Evolutionary conservation across 2,888 invertebrate species (phyloP), one percentile per base, ranked within the genome.

Genomic region (Andrena marginata): DNA sequence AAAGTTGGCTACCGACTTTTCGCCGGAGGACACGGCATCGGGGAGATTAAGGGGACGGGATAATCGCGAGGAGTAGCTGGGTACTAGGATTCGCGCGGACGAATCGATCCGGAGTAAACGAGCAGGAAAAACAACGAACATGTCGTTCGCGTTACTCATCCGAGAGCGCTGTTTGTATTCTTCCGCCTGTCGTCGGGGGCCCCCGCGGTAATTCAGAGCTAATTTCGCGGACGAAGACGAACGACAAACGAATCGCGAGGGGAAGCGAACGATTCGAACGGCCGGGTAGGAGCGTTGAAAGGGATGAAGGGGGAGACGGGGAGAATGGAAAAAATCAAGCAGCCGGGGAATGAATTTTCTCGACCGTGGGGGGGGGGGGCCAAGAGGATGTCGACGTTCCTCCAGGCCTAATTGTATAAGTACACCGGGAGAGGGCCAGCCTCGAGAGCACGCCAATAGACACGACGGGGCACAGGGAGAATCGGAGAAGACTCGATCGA

Each of bases 211-310:
- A 85, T 85, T 84, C 77, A 71, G 35, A 82, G 82, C 77, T 85
- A 86, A 89, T 89, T 87, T 82, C 75, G 63, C 72, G 76, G 79
- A 87, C 74, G 75, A 90, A 91, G 90, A 81, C 62, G 85, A 89
- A 89, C 82, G 87, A n/a, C 62, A 29, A 74, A 84, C 63, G 73
- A 70, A 31, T 73, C 63, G 64, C 2, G 69, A 35, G 49, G 49
- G 42, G 42, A 42, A 42, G 16, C 49, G 68, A 73, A 35, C 51
- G 62, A 65, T 31, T 35, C 59, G 64, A 31, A 62, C 20, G 4
- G 42, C 31, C 8, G 23, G 31, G 16, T 42, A 51, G 10, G 42
- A 23, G 23, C 56, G 56, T 56, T 56, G 23, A 56, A 13, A 2
- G 26, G 35, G 16, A 23, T 31, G 23, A 33, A 60, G 23, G 42